Percentiles rank a stretch among this genome's conserved stretches.
Evolutionary conservation across 2,113 vertebrate species (phyloP).

Genomic region (Papio anubis): DNA sequence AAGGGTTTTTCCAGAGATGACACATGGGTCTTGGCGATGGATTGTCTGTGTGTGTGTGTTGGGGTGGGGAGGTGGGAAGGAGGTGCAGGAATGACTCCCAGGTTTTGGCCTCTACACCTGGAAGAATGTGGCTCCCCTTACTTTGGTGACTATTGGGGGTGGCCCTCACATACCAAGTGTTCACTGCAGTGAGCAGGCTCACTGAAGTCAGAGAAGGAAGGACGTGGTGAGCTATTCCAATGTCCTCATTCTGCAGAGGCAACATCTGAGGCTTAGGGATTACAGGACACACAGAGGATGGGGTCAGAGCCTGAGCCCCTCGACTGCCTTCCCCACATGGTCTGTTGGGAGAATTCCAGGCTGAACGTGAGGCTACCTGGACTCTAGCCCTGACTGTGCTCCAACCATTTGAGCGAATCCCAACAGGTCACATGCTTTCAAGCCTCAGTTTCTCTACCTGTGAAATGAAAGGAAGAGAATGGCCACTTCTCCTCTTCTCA

Average conservation of each 20-base stretch:
- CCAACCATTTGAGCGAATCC: not conserved
- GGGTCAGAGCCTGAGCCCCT: not conserved
- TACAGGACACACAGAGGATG: fast-evolving
- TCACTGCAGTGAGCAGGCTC: not conserved
- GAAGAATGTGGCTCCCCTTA: not conserved
- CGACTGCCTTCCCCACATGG: fast-evolving
- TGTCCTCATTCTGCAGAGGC: not conserved
- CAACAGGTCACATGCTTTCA: not conserved
- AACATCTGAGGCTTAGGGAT: not conserved
- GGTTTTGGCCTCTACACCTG: not conserved
- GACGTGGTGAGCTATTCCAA: fast-evolving
- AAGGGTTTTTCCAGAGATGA: not conserved
- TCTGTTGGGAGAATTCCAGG: fast-evolving
- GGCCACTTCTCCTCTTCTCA: not conserved
- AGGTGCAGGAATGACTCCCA: not conserved
- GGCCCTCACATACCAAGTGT: fast-evolving
- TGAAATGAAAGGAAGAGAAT: not conserved
- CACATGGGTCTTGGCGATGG: not conserved
- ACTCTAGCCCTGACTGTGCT: not conserved
- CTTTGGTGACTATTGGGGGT: not conserved
- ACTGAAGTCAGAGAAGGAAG: not conserved
- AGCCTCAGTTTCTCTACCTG: not conserved
- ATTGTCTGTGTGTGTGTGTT: too few relatives aligned
- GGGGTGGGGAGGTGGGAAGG: not conserved
- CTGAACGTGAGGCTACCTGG: fast-evolving